Conservation (phyloP, 2,113 vertebrate species). For the Lepus timidus region DNA sequence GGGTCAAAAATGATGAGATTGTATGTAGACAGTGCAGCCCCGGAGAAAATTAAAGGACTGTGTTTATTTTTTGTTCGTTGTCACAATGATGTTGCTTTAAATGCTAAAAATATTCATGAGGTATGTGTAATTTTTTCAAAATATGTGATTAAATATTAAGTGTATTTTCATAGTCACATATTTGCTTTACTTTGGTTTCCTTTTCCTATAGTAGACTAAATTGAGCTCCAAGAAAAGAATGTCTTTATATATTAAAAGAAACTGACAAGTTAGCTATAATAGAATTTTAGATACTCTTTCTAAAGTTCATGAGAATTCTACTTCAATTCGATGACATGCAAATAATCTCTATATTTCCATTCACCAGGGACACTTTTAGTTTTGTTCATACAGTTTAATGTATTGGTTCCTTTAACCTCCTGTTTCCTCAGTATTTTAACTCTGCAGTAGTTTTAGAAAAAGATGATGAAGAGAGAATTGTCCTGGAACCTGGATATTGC, state of each 20-base stretch:
- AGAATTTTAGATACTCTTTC: background rate
- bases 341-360: background rate
- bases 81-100: conserved; percentile 85
- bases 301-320: conserved; percentile 4
- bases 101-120: conserved; percentile 88
- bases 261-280: background rate
- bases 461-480: background rate
- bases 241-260: background rate
- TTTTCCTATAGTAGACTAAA: background rate
- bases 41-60: conserved; percentile 84
- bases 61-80: conserved; percentile 90
- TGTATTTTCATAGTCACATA: background rate
- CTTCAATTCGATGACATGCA: background rate
- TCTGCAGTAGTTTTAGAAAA: conserved; percentile 14
- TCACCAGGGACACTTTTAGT: background rate
- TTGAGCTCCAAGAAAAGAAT: conserved; percentile 17
- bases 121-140: conserved; percentile 81
- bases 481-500: background rate
- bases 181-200: background rate
- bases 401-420: background rate
- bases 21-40: conserved; percentile 84
- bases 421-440: background rate
- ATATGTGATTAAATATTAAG: background rate
- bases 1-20: conserved; percentile 87
- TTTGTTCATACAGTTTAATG: background rate